These are phyloP conservation scores for Pelochelys cantorii DNA, from an alignment of 2,797 vertebrate species.

Conservation along the genomic window DNA sequence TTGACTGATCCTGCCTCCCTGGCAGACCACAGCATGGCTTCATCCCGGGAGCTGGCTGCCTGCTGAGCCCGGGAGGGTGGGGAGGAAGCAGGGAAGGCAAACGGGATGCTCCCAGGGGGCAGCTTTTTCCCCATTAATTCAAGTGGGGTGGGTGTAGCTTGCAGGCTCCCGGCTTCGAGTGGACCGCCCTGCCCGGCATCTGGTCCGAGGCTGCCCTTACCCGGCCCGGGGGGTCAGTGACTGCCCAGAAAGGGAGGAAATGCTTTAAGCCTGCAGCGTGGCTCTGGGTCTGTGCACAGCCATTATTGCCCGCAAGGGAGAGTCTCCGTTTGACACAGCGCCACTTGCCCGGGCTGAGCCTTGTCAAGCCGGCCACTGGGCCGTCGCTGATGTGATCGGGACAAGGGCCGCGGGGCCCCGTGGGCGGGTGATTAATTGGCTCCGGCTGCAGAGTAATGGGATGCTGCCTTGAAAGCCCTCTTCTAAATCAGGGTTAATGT, in stretches of 20 bases:
- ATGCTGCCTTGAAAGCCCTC: not conserved
- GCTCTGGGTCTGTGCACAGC: not conserved
- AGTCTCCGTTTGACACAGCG: not conserved
- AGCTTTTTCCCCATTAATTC: not conserved
- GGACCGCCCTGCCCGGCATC: not conserved
- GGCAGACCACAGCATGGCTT: too few species aligned
- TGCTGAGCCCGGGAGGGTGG: not conserved
- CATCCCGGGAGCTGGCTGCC: too few species aligned
- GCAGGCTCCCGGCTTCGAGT: not conserved
- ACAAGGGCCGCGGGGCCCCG: not conserved
- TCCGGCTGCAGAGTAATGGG: not conserved
- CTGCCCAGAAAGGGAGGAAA: not conserved
- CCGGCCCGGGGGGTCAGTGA: not conserved
- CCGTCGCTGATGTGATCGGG: not conserved
- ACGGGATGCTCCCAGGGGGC: not conserved
- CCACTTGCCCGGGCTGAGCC: not conserved
- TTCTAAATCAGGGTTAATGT: not conserved
- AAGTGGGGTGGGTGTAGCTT: not conserved
- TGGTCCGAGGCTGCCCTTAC: too few species aligned
- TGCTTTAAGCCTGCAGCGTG: not conserved
- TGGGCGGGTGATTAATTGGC: not conserved
- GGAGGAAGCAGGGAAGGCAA: not conserved
- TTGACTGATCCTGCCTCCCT: not conserved
- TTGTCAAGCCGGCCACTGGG: not conserved
- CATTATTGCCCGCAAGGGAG: not conserved